These are phyloP conservation scores for Lordiphosa andalusiaca DNA, from an alignment of 2,888 invertebrate genomes.

Conservation along the genomic window DNA sequence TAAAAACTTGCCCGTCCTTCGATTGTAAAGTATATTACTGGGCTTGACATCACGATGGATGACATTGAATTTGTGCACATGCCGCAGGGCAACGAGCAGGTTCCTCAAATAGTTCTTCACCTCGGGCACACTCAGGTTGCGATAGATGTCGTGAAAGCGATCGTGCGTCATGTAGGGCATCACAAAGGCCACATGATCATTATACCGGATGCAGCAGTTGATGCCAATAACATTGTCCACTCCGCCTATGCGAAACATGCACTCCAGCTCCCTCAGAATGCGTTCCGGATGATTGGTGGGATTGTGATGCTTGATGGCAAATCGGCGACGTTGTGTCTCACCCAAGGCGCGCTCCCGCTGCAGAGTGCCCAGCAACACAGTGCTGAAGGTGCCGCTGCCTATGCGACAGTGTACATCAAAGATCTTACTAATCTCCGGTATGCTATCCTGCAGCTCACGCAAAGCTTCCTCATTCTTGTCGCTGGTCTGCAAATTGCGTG, in stretches of 20 bases:
- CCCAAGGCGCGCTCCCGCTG: conserved; percentile 78
- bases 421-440: conserved; percentile 84
- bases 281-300: conserved; percentile 92
- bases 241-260: conserved; percentile 90
- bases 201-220: conserved; percentile 87
- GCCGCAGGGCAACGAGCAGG: conserved; percentile 87
- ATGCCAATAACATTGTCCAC: conserved; percentile 90
- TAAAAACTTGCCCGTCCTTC: conserved; percentile 86
- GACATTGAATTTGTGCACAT: conserved; percentile 91
- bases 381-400: conserved; percentile 93
- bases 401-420: conserved; percentile 87
- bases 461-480: conserved; percentile 74
- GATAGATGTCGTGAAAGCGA: conserved; percentile 88
- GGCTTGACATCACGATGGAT: conserved; percentile 96
- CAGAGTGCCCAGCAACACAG: conserved; percentile 90
- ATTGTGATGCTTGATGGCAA: conserved; percentile 92
- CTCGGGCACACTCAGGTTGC: conserved; percentile 85
- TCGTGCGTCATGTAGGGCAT: conserved; percentile 94
- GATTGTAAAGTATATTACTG: conserved; percentile 93
- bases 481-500: conserved; percentile 20
- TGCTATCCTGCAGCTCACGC: conserved; percentile 72
- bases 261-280: conserved; percentile 89
- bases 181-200: conserved; percentile 90
- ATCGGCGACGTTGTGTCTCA: conserved; percentile 82
- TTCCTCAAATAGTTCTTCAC: conserved; percentile 89